These are phyloP conservation scores for Oenanthe oenanthe DNA, from an alignment of 2,113 vertebrate species.

Conservation along the genomic window DNA sequence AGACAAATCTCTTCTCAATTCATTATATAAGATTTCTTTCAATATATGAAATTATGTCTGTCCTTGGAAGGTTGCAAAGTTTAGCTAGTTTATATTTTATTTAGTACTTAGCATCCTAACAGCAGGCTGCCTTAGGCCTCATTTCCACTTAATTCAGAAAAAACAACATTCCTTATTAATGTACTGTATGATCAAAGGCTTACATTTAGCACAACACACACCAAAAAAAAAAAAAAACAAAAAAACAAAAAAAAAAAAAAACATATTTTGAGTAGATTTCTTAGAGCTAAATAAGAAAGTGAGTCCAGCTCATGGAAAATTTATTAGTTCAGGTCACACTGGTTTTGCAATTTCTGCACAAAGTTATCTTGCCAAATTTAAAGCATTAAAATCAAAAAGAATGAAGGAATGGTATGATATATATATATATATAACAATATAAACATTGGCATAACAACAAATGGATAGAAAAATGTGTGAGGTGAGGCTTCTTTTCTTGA, in stretches of 20 bases:
- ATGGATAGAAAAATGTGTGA: not conserved
- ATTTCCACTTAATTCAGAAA: constrained; percentile 67
- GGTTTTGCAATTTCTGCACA: constrained; percentile 11
- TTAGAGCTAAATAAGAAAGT: constrained; percentile 23
- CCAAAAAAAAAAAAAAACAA: not conserved
- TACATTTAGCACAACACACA: constrained; percentile 41
- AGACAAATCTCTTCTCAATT: not conserved
- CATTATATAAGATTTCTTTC: not conserved
- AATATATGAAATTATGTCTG: not conserved
- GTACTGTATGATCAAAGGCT: constrained; percentile 70
- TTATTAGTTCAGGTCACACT: constrained; percentile 26
- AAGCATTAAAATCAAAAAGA: not conserved
- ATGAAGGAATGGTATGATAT: not conserved
- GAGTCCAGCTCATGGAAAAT: constrained; percentile 53
- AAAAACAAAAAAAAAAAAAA: not conserved
- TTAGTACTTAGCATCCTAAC: constrained; percentile 45
- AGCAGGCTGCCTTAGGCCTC: constrained; percentile 48
- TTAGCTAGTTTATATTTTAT: constrained; percentile 60
- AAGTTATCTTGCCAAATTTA: not conserved
- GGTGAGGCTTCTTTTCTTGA: not conserved
- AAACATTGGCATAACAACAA: not conserved
- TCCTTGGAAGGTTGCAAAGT: constrained; percentile 12
- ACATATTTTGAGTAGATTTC: constrained; percentile 26
- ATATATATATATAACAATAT: not conserved
- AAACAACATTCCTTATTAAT: constrained; percentile 71